Evolutionary conservation across 2,113 vertebrate genomes (phyloP).

Genomic region (human): DNA sequence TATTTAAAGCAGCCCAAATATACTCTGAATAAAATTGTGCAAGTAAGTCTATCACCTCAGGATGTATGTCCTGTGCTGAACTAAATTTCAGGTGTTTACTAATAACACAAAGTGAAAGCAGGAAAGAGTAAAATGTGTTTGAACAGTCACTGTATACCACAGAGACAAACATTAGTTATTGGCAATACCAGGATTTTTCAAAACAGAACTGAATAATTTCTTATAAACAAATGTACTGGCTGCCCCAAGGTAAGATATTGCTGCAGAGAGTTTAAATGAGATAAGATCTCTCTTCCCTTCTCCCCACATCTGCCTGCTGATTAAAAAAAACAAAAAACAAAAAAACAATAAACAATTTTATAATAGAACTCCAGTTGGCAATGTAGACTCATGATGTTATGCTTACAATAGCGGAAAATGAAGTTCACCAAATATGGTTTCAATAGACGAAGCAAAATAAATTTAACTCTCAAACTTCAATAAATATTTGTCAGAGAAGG

Average conservation of each 20-base stretch:
- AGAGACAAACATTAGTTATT: not conserved
- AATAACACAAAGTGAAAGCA: slow-evolving; percentile 17
- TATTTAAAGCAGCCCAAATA: not conserved
- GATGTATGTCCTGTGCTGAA: not conserved
- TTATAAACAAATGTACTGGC: slow-evolving; percentile 22
- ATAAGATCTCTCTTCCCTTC: not conserved
- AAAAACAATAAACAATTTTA: not conserved
- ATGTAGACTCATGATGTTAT: not conserved
- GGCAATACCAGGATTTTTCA: not conserved
- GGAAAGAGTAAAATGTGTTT: slow-evolving; percentile 4
- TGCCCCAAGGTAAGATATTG: not conserved
- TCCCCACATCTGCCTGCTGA: not conserved
- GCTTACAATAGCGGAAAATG: not conserved
- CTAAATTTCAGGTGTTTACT: not conserved
- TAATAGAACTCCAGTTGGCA: not conserved
- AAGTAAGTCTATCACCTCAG: not conserved
- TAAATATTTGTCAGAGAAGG: not conserved
- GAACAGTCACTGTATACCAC: not conserved
- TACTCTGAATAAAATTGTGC: not conserved
- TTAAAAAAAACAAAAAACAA: not conserved
- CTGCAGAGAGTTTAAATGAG: not conserved
- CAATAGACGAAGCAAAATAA: not conserved
- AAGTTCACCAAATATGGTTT: slow-evolving; percentile 14
- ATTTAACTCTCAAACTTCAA: not conserved
- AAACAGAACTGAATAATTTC: not conserved